A percentile compares a stretch with the other conserved stretches of the same genome.
These are phyloP conservation scores for Uria aalge DNA, from an alignment of 2,113 vertebrate species.

Conservation along the genomic window DNA sequence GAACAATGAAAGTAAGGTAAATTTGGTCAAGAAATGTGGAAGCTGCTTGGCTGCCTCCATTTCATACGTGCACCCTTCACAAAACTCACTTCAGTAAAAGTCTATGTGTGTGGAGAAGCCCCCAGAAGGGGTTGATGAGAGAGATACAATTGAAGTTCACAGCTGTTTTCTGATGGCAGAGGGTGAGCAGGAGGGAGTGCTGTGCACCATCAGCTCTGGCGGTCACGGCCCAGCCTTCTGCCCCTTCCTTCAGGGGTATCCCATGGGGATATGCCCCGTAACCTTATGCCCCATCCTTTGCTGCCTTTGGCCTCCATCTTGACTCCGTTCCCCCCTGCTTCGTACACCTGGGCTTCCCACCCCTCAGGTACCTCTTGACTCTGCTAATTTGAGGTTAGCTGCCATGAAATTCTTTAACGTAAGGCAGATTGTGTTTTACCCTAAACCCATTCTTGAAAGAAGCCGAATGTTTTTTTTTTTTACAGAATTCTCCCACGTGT, in stretches of 20 bases:
- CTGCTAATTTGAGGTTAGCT: neutral
- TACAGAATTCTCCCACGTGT: neutral
- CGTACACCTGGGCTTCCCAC: fast-evolving
- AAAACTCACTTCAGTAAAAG: neutral
- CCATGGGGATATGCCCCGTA: fast-evolving
- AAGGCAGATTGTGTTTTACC: neutral
- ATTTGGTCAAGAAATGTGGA: neutral
- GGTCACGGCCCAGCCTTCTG: neutral
- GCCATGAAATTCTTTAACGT: neutral
- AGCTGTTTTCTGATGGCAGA: neutral
- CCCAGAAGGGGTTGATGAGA: neutral
- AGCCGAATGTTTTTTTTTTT: fast-evolving
- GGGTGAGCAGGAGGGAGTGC: neutral
- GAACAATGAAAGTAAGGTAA: neutral
- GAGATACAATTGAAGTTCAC: neutral
- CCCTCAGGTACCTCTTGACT: too few relatives aligned
- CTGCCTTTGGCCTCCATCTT: neutral
- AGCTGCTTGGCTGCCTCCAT: neutral
- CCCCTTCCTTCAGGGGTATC: neutral
- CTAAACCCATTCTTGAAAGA: neutral
- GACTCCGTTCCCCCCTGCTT: fast-evolving
- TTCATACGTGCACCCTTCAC: neutral
- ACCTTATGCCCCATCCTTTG: neutral
- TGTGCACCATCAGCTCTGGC: neutral
- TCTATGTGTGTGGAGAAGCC: too few relatives aligned